Base-by-base conservation (phyloP, 2,113 vertebrate species). In the Laticauda colubrina region DNA sequence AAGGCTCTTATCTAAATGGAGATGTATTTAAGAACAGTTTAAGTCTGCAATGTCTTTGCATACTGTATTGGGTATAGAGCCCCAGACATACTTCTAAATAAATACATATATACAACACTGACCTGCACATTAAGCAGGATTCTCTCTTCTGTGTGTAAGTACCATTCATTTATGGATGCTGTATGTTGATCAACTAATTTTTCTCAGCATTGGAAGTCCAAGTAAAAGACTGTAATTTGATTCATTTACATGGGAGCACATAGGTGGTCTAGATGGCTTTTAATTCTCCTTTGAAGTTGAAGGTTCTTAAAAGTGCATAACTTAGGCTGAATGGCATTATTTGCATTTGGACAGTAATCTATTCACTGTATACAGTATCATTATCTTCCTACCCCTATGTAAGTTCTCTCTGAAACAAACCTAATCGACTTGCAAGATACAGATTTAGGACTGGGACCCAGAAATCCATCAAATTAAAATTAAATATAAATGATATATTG, bases 271-370 rank as follows among this genome's bases (percentile, higher is more conserved):
- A 43, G 34, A 43, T 3, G 7, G 34, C 75, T 81, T 81, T 81
- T 81, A 81, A 81, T 81, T 81, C 39, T 89, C 43, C 89, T 90
- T 51, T 90, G 89, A 90, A 90, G 59, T 53, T 12, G 56, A 75
- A 53, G 45, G 18, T 53, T 69, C 48, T 90, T 69, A 39, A 81
- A 54, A 75, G 45, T 21, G 29, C 89, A 21, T 69, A 90, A 69
- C 29, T 90, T 43, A 12, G 88, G 39, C 56, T 90, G 61, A 20
- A 75, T 75, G 48, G 48, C 20, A 26, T 8, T 9, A 20, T 75
- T 54, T 81, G 48, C 34, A n/a, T 75, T 75, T 26, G 34, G 48
- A 34, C 10, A 81, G 81, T 39, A 90, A 87, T 48, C 29, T 45
- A 4, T 3, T n/a, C 20, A 34, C 29, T 89, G 54, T 64, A 43